Conservation (phyloP, 2,888 invertebrate species). For the Aspidiotus destructor region DNA sequence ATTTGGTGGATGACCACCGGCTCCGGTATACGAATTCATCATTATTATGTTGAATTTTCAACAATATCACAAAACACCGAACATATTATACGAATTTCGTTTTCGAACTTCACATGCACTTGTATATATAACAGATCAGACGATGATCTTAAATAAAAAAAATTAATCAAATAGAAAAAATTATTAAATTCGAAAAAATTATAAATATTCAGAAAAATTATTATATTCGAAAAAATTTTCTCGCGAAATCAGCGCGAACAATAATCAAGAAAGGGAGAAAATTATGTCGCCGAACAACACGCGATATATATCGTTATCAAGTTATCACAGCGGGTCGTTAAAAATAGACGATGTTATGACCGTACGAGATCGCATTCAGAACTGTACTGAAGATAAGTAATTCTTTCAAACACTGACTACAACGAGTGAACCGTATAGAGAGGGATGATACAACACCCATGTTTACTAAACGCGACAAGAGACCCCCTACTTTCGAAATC, state of each 20-base stretch:
- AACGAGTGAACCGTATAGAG: slow-evolving; percentile 10
- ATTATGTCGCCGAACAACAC: slow-evolving; percentile 11
- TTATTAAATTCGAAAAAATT: too few relatives aligned
- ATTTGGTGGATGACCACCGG: slow-evolving; percentile 62
- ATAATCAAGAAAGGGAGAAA: slow-evolving; percentile 4
- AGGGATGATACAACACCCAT: slow-evolving; percentile 28
- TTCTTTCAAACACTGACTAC: slow-evolving; percentile 1
- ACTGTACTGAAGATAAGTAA: slow-evolving; percentile 10
- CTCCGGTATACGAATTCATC: slow-evolving; percentile 39
- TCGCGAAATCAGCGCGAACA: too few relatives aligned
- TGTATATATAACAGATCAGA: too few relatives aligned
- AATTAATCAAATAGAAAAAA: too few relatives aligned
- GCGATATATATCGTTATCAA: slow-evolving; percentile 17
- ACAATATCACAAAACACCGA: too few relatives aligned
- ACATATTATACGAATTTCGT: too few relatives aligned
- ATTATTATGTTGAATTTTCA: background rate
- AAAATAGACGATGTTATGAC: slow-evolving; percentile 23
- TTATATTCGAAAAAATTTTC: too few relatives aligned
- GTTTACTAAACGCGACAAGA: slow-evolving; percentile 2
- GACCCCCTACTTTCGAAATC: slow-evolving; percentile 5
- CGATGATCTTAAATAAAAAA: too few relatives aligned
- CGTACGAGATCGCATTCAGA: slow-evolving; percentile 24
- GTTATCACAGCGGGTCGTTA: slow-evolving; percentile 28
- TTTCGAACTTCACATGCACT: too few relatives aligned
- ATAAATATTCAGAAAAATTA: too few relatives aligned